Base-by-base conservation (phyloP, 1,140 invertebrate species). In the Sogatella furcifera region DNA sequence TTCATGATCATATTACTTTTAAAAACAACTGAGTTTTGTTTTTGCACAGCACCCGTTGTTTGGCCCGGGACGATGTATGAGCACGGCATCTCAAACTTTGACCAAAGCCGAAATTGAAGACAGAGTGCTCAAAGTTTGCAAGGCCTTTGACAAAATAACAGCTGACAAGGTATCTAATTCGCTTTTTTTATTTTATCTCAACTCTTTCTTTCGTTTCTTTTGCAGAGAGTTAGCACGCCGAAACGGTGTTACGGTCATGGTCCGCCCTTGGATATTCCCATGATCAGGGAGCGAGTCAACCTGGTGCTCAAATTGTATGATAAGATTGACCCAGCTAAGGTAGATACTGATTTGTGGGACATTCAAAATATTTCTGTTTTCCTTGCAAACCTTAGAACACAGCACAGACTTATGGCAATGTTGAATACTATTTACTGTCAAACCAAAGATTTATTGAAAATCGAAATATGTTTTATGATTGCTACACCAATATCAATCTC, bases 261-360 rank as follows among this genome's bases (percentile, higher is more conserved):
- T 65, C 60, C 61, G 22, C 66, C 67, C 88, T 90, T 66, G 77
- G 81, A 88, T 61, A 75, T 95, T 70, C 84, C 90, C 67, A 77
- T 89, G 69, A 92, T 97, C 74, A 74, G 79, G 70, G 86, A 92
- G 72, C 83, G 95, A 71, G 91, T 97, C 59, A 75, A 96, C 67
- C 84, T 97, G 74, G 90, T 96, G 62, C 84, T 97, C 62, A 92
- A 92, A 79, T 84, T 97, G 65, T 98, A 92, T 81, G 95, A 98
- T 80, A 97, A 98, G 86, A 81, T 98, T 77, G 84, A 94, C 72
- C 85, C 90, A 67, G 80, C 84, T 65, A 95, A 96, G 90, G 91
- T 95, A 89, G 74, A 69, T 38, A 38, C 24, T 38, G 34, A 38
- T 38, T 38, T 38, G 11, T 38, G 11, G 34, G 11, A 38, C 24